Conservation (phyloP, 2,113 vertebrate species). For the Melanotaenia duboulayi region DNA sequence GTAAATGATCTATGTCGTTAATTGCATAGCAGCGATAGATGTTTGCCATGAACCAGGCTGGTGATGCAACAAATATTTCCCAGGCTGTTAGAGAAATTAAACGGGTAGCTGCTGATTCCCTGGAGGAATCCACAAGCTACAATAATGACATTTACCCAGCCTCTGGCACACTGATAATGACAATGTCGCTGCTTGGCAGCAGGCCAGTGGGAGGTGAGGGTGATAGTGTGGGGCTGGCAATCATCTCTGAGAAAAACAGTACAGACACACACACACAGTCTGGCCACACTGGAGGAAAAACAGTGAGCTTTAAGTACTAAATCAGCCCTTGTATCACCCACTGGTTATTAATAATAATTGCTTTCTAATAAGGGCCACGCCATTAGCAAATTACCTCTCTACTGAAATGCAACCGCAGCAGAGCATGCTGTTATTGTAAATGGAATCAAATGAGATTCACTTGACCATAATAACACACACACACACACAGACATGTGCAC, state of each 20-base stretch:
- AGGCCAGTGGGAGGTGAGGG: slow-evolving; percentile 75
- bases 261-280: slow-evolving; percentile 48
- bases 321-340: slow-evolving; percentile 72
- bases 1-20: slow-evolving; percentile 98
- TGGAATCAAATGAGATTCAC: slow-evolving; percentile 69
- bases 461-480: slow-evolving; percentile 60
- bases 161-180: slow-evolving; percentile 81
- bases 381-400: slow-evolving; percentile 81
- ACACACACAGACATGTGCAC: neutral
- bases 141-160: slow-evolving; percentile 81
- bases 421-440: slow-evolving; percentile 65
- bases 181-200: slow-evolving; percentile 76
- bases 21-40: slow-evolving; percentile 89
- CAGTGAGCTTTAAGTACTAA: slow-evolving; percentile 68
- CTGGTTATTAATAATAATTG: slow-evolving; percentile 81
- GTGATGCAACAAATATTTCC: slow-evolving; percentile 83
- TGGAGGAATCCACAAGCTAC: slow-evolving; percentile 74
- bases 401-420: slow-evolving; percentile 65
- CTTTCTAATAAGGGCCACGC: slow-evolving; percentile 76
- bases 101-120: slow-evolving; percentile 84
- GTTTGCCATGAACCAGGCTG: slow-evolving; percentile 82
- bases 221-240: slow-evolving; percentile 66
- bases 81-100: slow-evolving; percentile 84
- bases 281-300: slow-evolving; percentile 60
- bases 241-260: slow-evolving; percentile 67